phyloP scores from a whole-genome alignment of 2,888 invertebrate species.

The Onchidella celtica region DNA sequence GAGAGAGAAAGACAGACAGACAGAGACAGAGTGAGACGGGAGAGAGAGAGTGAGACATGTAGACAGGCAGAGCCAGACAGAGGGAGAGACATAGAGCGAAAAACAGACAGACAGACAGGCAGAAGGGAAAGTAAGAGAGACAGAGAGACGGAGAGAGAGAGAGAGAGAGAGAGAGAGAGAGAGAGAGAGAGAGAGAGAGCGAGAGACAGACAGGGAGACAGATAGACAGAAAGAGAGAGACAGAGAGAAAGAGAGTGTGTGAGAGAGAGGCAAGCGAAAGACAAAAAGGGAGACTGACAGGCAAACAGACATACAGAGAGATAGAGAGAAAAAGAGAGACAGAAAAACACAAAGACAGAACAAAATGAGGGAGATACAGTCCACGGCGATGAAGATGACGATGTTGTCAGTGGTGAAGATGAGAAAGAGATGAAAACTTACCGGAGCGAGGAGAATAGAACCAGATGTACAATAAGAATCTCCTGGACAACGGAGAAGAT shows the following conservation, averaged over 20 bases:
- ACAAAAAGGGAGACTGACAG: too few relatives aligned
- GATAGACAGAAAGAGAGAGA: too few relatives aligned
- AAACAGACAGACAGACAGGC: too few relatives aligned
- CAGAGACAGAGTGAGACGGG: neutral
- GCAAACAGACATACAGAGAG: too few relatives aligned
- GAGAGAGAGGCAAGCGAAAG: neutral
- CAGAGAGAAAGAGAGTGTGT: neutral
- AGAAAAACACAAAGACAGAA: slow-evolving; percentile 14
- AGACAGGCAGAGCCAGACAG: neutral
- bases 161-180: slow-evolving; percentile 34
- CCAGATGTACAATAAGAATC: neutral
- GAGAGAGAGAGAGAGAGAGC: slow-evolving; percentile 39
- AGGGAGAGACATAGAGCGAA: neutral
- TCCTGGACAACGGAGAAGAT: neutral
- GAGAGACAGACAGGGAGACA: too few relatives aligned
- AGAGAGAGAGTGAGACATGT: neutral
- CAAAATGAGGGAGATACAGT: neutral
- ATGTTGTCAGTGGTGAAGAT: neutral
- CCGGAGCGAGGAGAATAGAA: neutral
- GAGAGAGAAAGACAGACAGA: neutral
- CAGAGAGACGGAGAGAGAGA: slow-evolving; percentile 20
- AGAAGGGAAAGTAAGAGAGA: too few relatives aligned
- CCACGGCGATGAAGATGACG: neutral
- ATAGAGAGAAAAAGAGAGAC: too few relatives aligned
- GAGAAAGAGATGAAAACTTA: slow-evolving; percentile 2